Conservation (phyloP, 2,888 invertebrate species). For the Pristionchus japonicus region DNA sequence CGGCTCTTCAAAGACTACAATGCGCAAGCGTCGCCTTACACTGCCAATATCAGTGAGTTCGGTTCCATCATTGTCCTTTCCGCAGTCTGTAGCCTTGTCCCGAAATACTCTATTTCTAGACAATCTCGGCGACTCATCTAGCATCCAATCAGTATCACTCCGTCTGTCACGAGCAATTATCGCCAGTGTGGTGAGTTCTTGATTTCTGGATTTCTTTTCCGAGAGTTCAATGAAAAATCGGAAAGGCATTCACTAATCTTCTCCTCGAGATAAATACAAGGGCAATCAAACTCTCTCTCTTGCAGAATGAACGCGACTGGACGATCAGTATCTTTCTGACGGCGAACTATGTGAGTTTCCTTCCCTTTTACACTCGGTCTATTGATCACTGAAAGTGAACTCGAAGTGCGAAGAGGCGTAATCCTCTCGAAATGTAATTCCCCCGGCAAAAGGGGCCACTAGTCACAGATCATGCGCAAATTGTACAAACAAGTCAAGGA, state of each 20-base stretch:
- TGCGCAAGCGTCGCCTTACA: background rate
- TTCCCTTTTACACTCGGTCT: background rate
- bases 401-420: too few species aligned
- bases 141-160: background rate
- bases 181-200: background rate
- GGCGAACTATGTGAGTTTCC: background rate
- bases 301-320: background rate
- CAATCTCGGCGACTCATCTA: background rate
- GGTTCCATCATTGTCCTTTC: too few species aligned
- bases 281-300: background rate
- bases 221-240: background rate
- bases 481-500: too few species aligned
- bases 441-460: too few species aligned
- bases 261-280: background rate
- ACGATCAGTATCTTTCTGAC: background rate
- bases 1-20: conserved; percentile 11
- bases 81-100: too few species aligned
- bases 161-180: background rate
- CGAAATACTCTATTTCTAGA: background rate
- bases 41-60: background rate
- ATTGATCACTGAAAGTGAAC: too few species aligned
- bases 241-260: background rate
- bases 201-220: too few species aligned
- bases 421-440: too few species aligned
- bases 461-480: too few species aligned